Evolutionary conservation across 2,888 invertebrate species (phyloP), one percentile per base, ranked within the genome.

Genomic region (Drosophila phalerata): DNA sequence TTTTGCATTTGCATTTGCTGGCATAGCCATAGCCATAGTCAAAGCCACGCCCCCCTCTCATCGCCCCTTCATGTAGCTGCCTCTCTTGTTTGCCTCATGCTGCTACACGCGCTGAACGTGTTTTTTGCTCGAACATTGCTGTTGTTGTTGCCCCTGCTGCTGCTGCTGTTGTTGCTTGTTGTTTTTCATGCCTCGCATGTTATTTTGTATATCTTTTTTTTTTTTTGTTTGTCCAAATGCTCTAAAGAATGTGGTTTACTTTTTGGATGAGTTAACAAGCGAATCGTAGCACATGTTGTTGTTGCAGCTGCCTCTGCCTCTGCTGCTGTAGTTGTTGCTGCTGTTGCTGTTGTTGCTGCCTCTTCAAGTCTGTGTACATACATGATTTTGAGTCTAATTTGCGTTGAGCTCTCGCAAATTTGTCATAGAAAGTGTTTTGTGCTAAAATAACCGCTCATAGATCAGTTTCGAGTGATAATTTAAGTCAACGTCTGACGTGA

Each of bases 191-290:
- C 69, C 79, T 69, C 65, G 65, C 63, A 89, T 77, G 72, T 76
- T 79, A 69, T 65, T 79, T 61, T 81, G 37, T 70, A 25, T 77
- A 52, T 64, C 45, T 64, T 60, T 68, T 60, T 65, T 64, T 51
- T 48, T 28, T 5, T 28, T 28, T 28, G 28, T 28, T 69, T 53
- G 61, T 72, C 75, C 89, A 77, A 85, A 88, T 88, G 84, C 81
- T 88, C 68, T 64, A 71, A 75, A 85, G 90, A 85, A 85, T 85
- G 90, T 90, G 85, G 85, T 79, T 85, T 81, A 85, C 85, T 90
- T 85, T 85, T 89, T 90, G 85, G 89, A 90, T 90, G 85, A 85
- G 90, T 89, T 85, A 90, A 85, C 85, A 90, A 89, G 87, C 90
- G 69, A 66, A 69, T 69, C 77, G 62, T 48, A 79, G 65, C 64